phyloP scores from a whole-genome alignment of 2,113 vertebrate species.

The Hemichromis elongatus region DNA sequence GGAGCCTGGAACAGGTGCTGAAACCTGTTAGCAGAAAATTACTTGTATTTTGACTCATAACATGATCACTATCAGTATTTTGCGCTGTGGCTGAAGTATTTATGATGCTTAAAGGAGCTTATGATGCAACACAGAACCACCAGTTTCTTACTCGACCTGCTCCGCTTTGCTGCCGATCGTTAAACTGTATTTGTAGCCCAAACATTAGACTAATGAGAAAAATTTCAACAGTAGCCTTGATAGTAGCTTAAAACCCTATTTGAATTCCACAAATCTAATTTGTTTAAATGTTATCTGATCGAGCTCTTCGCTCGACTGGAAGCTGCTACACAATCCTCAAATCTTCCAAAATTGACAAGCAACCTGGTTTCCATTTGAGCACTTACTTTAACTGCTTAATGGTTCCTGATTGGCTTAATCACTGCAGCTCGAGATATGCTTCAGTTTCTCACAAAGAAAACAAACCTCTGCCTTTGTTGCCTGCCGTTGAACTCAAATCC shows the following conservation, averaged over 20 bases:
- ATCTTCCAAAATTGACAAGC: not conserved
- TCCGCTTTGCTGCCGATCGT: not conserved
- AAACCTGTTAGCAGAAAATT: constrained; percentile 22
- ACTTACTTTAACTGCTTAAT: constrained; percentile 66
- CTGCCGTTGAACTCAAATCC: constrained; percentile 10
- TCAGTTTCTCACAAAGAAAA: constrained; percentile 41
- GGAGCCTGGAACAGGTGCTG: constrained; percentile 23
- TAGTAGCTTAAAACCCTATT: not conserved
- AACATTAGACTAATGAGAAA: constrained; percentile 3
- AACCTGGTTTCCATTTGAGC: constrained; percentile 59
- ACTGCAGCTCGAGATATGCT: constrained; percentile 14
- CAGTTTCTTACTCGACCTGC: not conserved
- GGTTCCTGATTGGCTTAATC: constrained; percentile 41
- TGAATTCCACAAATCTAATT: not conserved
- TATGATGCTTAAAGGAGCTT: not conserved
- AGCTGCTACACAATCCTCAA: constrained; percentile 1
- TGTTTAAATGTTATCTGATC: constrained; percentile 4
- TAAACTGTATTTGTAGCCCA: not conserved
- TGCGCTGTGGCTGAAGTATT: not conserved
- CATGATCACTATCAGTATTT: not conserved
- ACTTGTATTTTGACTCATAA: constrained; percentile 22
- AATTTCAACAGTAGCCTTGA: not conserved
- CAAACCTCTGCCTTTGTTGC: constrained; percentile 31
- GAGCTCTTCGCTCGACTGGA: not conserved
- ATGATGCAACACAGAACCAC: not conserved